Evolutionary conservation across 2,888 invertebrate species (phyloP).

Genomic region (Artemia sp.): DNA sequence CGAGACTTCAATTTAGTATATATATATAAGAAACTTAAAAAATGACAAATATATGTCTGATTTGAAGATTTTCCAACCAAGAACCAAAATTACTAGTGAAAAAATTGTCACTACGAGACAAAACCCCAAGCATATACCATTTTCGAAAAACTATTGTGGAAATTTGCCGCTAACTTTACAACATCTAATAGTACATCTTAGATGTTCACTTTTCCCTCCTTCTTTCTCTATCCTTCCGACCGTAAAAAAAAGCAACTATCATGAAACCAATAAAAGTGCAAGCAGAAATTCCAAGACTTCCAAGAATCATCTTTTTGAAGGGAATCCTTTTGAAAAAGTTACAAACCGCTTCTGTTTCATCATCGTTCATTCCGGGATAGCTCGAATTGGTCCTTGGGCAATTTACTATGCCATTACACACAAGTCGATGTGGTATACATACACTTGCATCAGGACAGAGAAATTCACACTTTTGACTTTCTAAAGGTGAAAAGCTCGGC

Average conservation of each 20-base stretch:
- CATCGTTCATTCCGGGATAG: not conserved
- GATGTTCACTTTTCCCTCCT: not conserved
- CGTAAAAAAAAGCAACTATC: not conserved
- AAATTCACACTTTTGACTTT: not conserved
- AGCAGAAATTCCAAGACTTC: conserved; percentile 11
- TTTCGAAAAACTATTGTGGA: no score
- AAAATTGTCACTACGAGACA: no score
- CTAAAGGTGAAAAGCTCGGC: not conserved
- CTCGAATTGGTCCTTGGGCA: not conserved
- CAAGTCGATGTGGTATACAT: conserved; percentile 5
- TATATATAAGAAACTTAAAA: no score
- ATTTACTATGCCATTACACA: not conserved
- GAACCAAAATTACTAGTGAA: no score
- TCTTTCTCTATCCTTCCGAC: not conserved
- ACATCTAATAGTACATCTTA: no score
- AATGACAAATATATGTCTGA: no score
- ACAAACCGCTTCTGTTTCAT: conserved; percentile 13
- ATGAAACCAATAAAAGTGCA: conserved; percentile 2
- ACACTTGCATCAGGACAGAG: conserved; percentile 6
- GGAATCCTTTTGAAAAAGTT: conserved; percentile 4
- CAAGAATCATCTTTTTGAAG: conserved; percentile 1
- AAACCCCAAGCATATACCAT: no score
- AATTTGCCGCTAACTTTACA: no score
- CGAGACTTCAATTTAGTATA: no score
- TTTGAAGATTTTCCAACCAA: no score